phyloP scores from a whole-genome alignment of 2,797 vertebrate species.

The Borostomias antarcticus region DNA sequence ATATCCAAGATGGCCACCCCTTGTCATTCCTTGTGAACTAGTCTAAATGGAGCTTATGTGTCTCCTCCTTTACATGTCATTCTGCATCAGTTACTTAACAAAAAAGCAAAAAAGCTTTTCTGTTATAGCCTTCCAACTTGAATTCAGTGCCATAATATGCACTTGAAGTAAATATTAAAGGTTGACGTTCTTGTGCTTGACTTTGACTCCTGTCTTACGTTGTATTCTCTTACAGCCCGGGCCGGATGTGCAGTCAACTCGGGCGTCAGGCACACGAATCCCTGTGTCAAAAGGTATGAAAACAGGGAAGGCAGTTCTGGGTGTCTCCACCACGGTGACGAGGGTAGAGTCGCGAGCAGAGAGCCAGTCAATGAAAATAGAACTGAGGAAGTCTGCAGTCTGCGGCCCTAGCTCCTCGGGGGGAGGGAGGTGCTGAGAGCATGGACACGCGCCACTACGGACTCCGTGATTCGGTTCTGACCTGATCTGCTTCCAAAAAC shows the following conservation, averaged over 20 bases:
- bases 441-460: slow-evolving; percentile 53
- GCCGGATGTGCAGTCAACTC: slow-evolving; percentile 84
- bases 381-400: slow-evolving; percentile 89
- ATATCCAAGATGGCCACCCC: slow-evolving; percentile 31
- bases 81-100: background rate
- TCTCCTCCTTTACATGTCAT: slow-evolving; percentile 1
- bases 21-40: slow-evolving; percentile 3
- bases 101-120: background rate
- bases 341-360: slow-evolving; percentile 89
- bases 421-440: slow-evolving; percentile 86
- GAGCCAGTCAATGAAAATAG: slow-evolving; percentile 94
- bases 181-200: background rate
- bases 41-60: slow-evolving; percentile 8
- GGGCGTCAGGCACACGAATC: slow-evolving; percentile 86
- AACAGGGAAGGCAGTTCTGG: slow-evolving; percentile 85
- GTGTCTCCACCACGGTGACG: slow-evolving; percentile 85
- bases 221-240: slow-evolving; percentile 69
- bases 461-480: slow-evolving; percentile 11
- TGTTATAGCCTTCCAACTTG: slow-evolving; percentile 26
- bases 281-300: slow-evolving; percentile 94
- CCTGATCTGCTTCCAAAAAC: slow-evolving; percentile 21
- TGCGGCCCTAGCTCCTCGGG: slow-evolving; percentile 77
- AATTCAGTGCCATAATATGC: slow-evolving; percentile 3
- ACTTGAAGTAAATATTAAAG: background rate
- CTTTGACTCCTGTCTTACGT: slow-evolving; percentile 5